Base-by-base conservation (phyloP, 92 coral and sea anemone species). In the Meandrina meandrites region DNA sequence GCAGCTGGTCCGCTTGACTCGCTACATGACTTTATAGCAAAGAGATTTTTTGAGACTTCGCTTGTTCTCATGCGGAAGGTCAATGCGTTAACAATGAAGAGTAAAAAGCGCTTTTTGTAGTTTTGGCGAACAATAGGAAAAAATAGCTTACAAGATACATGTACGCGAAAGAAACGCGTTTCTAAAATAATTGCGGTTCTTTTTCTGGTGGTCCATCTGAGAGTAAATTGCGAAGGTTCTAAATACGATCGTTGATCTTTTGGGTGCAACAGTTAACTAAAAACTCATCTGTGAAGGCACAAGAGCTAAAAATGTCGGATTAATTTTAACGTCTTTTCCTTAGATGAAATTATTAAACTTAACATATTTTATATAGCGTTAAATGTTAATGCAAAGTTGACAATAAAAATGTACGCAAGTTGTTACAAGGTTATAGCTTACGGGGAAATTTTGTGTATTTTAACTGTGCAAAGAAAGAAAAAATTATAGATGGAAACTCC, bases 1-100 rank as follows among this genome's bases (percentile, higher is more conserved):
- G 45, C 78, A 73, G 78, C 78, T 73, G 78, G 78, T 73, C 28
- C 48, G 28, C 27, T 73, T 73, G 48, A 36, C 45, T 40, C n/a
- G n/a, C n/a, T n/a, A n/a, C 45, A 21, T 73, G 48, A 37, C 45
- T 36, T 73, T 21, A 66, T 73, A 37, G 18, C 42, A 34, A 18
- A 31, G 3, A 8, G 11, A 31, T 71, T 15, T 31, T 17, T 34
- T 36, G 17, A n/a, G 40, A 30, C 27, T 32, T 73, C 14, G 4
- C 27, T 34, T 36, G 45, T 18, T 21, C 13, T 6, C 2, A 40
- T 37, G 8, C 51, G 27, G 51, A 34, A 35, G 48, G 30, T 35
- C 27, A 18, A 73, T 37, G 17, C 37, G 78, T 73, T 73, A 73
- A 8, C 48, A 34, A 71, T 66, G 34, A 19, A 10, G 71, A 27